phyloP scores from a whole-genome alignment of 2,113 vertebrate genomes.

The Saimiri boliviensis region DNA sequence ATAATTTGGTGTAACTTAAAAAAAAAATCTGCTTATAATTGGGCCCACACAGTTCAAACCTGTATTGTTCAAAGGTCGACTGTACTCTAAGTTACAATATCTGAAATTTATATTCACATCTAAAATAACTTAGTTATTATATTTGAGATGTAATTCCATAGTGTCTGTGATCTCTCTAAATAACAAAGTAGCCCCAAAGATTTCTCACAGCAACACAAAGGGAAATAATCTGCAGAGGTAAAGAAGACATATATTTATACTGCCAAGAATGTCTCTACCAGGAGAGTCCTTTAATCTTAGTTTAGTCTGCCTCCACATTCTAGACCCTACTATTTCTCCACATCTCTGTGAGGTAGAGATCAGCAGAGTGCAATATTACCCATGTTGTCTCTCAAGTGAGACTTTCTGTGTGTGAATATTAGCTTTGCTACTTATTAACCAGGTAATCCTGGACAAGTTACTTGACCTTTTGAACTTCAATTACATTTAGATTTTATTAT shows the following conservation, averaged over 20 bases:
- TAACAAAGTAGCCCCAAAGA: slow-evolving; percentile 14
- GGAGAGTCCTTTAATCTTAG: neutral
- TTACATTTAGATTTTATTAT: neutral
- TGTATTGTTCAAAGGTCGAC: neutral
- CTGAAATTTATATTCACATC: neutral
- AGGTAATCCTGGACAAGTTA: neutral
- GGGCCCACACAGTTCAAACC: neutral
- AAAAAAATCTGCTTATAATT: neutral
- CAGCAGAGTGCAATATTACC: neutral
- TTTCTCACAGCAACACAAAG: neutral
- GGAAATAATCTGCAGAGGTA: neutral
- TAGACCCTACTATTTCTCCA: neutral
- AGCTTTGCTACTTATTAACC: neutral
- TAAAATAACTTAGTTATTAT: slow-evolving; percentile 3
- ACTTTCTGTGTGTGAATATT: neutral
- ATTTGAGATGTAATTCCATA: neutral
- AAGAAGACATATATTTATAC: neutral
- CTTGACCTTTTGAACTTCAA: neutral
- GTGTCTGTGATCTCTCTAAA: neutral
- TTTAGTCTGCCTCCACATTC: neutral
- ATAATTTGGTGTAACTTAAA: neutral
- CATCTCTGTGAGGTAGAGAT: neutral
- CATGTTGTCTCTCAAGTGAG: neutral
- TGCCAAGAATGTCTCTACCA: neutral
- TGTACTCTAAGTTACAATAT: neutral